Conservation (phyloP, 2,113 vertebrate species). For the Callionymus lyra region DNA sequence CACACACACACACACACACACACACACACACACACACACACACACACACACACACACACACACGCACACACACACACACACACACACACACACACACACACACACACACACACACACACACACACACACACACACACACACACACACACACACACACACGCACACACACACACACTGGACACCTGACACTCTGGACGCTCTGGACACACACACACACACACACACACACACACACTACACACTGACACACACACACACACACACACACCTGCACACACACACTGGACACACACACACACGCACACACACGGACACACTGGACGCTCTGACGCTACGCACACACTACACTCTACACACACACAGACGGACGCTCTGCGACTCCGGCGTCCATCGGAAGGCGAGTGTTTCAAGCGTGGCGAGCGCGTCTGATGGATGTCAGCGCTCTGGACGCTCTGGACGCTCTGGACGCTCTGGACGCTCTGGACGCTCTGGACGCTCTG, state of each 20-base stretch:
- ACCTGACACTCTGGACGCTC: too few relatives aligned
- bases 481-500: too few relatives aligned
- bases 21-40: conserved; percentile 17
- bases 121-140: conserved; percentile 39
- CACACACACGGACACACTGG: too few relatives aligned
- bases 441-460: conserved; percentile 50
- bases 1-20: conserved; percentile 50
- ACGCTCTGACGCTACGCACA: conserved; percentile 21
- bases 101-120: conserved; percentile 47
- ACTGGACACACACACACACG: too few relatives aligned
- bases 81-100: conserved; percentile 43
- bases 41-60: conserved; percentile 41
- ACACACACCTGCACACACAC: too few relatives aligned
- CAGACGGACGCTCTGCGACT: conserved; percentile 58
- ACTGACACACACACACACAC: too few relatives aligned
- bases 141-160: conserved; percentile 40
- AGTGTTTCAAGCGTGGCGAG: conserved; percentile 32
- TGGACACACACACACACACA: too few relatives aligned
- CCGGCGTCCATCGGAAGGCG: conserved; percentile 41
- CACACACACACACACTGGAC: too few relatives aligned
- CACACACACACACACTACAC: too few relatives aligned
- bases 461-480: too few relatives aligned
- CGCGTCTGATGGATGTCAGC: conserved; percentile 58
- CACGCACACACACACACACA: conserved; percentile 37
- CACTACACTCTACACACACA: conserved; percentile 43